Evolutionary conservation across 2,888 invertebrate genomes (phyloP).

Genomic region (Cyaniris semiargus): DNA sequence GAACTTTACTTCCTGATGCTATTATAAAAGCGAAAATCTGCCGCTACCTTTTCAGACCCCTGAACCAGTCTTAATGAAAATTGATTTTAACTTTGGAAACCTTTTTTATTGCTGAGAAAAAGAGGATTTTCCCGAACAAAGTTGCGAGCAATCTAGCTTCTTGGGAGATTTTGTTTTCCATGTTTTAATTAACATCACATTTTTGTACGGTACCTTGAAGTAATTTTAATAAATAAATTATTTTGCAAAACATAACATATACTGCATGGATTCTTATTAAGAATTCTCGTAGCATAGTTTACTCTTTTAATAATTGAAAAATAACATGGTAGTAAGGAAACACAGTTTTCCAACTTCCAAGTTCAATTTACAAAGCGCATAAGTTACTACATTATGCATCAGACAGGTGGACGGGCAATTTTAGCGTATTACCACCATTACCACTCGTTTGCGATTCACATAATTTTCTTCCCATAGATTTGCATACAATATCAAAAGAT

Average conservation of each 20-base stretch:
- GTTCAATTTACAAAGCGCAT: not conserved
- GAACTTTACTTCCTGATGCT: not conserved
- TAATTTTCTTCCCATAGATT: not conserved
- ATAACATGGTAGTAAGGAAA: not conserved
- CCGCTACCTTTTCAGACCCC: too few species aligned
- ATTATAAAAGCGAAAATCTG: not conserved
- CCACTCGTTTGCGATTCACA: conserved; percentile 12
- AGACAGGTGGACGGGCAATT: not conserved
- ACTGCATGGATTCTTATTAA: too few species aligned
- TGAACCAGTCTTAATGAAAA: too few species aligned
- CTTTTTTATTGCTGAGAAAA: not conserved
- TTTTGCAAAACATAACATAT: too few species aligned
- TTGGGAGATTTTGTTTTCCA: not conserved
- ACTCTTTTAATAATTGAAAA: too few species aligned
- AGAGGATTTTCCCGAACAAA: too few species aligned
- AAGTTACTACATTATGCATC: not conserved
- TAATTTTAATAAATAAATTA: too few species aligned
- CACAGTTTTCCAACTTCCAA: not conserved
- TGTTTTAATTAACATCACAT: not conserved
- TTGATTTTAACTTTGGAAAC: not conserved
- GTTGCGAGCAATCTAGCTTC: too few species aligned
- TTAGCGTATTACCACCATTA: conserved; percentile 4
- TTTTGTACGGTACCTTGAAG: not conserved
- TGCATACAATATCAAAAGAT: not conserved
- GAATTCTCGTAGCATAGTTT: too few species aligned